phyloP scores from a whole-genome alignment of 1,140 invertebrate species.

The Oryctes rhinoceros region DNA sequence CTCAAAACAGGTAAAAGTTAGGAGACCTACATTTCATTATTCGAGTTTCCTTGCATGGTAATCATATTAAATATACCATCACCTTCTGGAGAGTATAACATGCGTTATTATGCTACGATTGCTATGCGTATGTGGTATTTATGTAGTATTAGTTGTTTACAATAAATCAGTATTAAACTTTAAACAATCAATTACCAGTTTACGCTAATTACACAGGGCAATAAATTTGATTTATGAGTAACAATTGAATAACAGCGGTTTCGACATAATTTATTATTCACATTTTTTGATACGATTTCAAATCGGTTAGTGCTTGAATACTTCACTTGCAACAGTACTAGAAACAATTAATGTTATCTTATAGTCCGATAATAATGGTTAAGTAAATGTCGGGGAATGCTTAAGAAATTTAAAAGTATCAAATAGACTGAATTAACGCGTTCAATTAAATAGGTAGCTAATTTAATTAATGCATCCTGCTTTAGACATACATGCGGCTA shows the following conservation, averaged over 20 bases:
- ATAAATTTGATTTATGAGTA: constrained; percentile 54
- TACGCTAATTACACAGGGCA: constrained; percentile 54
- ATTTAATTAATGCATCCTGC: constrained; percentile 25
- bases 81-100: neutral
- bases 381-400: neutral
- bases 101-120: neutral
- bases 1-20: too few species aligned
- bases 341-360: constrained; percentile 8
- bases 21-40: too few species aligned
- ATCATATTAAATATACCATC: too few species aligned
- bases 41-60: too few species aligned
- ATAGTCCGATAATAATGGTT: neutral
- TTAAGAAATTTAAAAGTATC: neutral
- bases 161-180: constrained; percentile 56
- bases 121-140: constrained; percentile 34
- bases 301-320: constrained; percentile 49
- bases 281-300: constrained; percentile 47
- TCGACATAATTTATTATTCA: constrained; percentile 53
- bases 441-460: neutral
- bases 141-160: constrained; percentile 46
- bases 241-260: constrained; percentile 54
- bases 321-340: neutral
- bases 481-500: neutral
- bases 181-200: constrained; percentile 55
- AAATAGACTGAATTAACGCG: neutral